Evolutionary conservation across 2,888 invertebrate species (phyloP).

Genomic region (Dasypogon diadema): DNA sequence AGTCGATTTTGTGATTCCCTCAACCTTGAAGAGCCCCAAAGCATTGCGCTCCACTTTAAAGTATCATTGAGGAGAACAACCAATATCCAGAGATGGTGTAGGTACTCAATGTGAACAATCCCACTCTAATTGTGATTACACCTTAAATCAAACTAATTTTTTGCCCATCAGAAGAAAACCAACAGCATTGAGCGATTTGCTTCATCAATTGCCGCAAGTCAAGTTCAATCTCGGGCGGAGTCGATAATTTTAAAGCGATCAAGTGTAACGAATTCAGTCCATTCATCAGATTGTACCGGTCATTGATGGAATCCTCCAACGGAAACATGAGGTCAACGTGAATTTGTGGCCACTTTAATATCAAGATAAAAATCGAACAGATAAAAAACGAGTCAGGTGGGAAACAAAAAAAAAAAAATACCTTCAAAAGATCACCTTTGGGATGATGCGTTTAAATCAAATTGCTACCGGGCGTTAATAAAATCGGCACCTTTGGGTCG

Average conservation of each 20-base stretch:
- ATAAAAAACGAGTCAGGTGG: neutral
- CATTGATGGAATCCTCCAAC: slow-evolving; percentile 39
- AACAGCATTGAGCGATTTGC: neutral
- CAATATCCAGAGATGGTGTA: neutral
- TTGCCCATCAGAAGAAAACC: slow-evolving; percentile 1
- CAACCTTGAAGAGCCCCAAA: neutral
- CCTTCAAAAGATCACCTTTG: neutral
- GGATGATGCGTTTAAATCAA: slow-evolving; percentile 1
- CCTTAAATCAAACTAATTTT: neutral
- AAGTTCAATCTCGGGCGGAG: slow-evolving; percentile 36
- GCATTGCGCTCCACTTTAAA: neutral
- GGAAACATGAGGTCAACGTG: slow-evolving; percentile 31
- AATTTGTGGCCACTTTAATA: slow-evolving; percentile 55
- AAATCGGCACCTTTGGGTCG: slow-evolving; percentile 22
- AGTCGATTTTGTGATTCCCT: slow-evolving; percentile 15
- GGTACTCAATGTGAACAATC: neutral
- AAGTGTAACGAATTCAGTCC: slow-evolving; percentile 51
- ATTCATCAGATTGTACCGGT: slow-evolving; percentile 48
- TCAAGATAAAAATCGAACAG: slow-evolving; percentile 58
- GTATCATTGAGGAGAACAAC: neutral
- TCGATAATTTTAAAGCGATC: slow-evolving; percentile 50
- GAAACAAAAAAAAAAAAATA: neutral
- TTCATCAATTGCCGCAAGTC: neutral
- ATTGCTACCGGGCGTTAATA: slow-evolving; percentile 24
- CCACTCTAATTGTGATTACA: slow-evolving; percentile 1